phyloP scores from a whole-genome alignment of 1,140 invertebrate genomes.

The Drosophila tropicalis region DNA sequence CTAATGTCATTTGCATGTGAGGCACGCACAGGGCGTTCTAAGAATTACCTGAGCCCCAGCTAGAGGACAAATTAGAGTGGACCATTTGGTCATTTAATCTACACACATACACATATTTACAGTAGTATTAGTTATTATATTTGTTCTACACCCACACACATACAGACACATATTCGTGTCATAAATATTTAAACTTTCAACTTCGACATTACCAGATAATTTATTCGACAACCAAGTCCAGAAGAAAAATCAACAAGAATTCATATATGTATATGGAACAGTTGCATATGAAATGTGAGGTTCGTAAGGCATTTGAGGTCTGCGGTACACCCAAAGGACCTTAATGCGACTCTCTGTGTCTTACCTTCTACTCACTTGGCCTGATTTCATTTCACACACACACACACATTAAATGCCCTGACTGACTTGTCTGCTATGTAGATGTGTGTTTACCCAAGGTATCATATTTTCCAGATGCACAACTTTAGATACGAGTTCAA shows the following conservation, averaged over 20 bases:
- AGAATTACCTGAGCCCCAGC: conserved; percentile 1
- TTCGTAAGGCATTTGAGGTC: not conserved
- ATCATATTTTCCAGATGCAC: conserved; percentile 16
- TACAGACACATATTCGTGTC: not conserved
- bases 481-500: conserved; percentile 9
- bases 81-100: conserved; percentile 17
- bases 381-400: conserved; percentile 13
- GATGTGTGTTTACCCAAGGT: conserved; percentile 11
- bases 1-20: conserved; percentile 42
- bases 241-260: conserved; percentile 15
- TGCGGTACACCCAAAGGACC: conserved; percentile 7
- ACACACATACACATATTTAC: not conserved
- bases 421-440: not conserved
- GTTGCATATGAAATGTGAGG: conserved; percentile 2
- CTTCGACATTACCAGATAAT: conserved; percentile 3
- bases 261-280: not conserved
- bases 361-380: conserved; percentile 15
- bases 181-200: conserved; percentile 19
- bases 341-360: not conserved
- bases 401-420: not conserved
- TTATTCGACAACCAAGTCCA: not conserved
- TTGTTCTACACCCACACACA: not conserved
- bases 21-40: conserved; percentile 6
- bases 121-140: conserved; percentile 1
- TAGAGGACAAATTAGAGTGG: conserved; percentile 11